Conservation (phyloP, 2,113 vertebrate species). For the Hypomesus transpacificus region DNA sequence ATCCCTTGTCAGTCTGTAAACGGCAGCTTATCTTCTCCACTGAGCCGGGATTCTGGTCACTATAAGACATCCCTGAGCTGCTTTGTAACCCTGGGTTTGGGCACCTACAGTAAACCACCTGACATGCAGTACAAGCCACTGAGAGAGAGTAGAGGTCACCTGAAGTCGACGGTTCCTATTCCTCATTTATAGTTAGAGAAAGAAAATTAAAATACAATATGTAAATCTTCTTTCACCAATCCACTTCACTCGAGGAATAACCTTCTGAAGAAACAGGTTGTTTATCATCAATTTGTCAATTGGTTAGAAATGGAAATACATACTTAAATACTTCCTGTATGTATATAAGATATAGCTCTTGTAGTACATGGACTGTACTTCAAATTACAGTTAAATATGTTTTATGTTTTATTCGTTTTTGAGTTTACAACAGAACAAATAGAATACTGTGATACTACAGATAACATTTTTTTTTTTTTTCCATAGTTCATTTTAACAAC, state of each 20-base stretch:
- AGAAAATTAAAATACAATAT: too few relatives aligned
- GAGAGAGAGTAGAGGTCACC: background rate
- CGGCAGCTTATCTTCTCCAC: slow-evolving; percentile 12
- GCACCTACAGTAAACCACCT: slow-evolving; percentile 4
- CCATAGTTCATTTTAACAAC: slow-evolving; percentile 1
- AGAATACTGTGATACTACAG: background rate
- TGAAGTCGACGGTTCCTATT: background rate
- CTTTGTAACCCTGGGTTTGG: slow-evolving; percentile 5
- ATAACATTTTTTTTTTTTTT: background rate
- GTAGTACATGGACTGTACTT: too few relatives aligned
- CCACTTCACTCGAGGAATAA: too few relatives aligned
- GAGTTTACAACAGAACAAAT: background rate
- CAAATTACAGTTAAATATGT: too few relatives aligned
- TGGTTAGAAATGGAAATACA: too few relatives aligned
- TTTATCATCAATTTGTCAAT: too few relatives aligned
- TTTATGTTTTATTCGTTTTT: too few relatives aligned
- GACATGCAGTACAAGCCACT: background rate
- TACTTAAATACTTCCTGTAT: too few relatives aligned
- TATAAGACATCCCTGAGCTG: slow-evolving; percentile 22
- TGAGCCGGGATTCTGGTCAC: slow-evolving; percentile 24
- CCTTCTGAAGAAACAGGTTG: too few relatives aligned
- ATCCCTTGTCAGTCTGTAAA: background rate
- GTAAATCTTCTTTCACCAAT: too few relatives aligned
- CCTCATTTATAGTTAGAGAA: too few relatives aligned
- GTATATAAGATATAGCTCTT: too few relatives aligned